Base-by-base conservation (phyloP, 2,797 vertebrate genomes). In the Acropternis orthonyx region DNA sequence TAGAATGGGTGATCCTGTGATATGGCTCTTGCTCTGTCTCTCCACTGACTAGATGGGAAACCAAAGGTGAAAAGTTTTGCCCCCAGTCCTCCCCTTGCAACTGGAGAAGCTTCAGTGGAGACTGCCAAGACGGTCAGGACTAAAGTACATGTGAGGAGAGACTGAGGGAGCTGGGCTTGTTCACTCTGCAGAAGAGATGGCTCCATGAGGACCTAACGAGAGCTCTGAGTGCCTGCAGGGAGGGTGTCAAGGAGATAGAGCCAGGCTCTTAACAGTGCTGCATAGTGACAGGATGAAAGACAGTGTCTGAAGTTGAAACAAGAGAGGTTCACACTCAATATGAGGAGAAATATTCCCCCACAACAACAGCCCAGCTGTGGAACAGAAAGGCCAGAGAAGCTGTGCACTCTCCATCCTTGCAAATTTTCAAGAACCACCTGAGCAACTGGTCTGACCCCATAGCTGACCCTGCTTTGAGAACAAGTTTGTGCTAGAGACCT, bases 301-400 rank as follows among this genome's bases (percentile, higher is more conserved):
- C 26, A 37, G 23, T 9, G 17, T 51, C 0, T 0, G 26, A 55
- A 49, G 26, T 6, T 11, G 12, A 77, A 88, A 44, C 0, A 5
- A 30, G 65, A 58, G 49, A 46, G 21, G 30, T 55, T 88, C 51
- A 51, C 7, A 13, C 30, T 16, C 19, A 76, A 6, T 36, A 12
- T 37, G 41, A 69, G 26, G 37, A 59, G 41, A 88, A 89, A 37
- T 17, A 18, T 67, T 46, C 19, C 34, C 32, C 4, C 8, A 15
- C 21, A 43, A 23, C 24, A n/a, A 26, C 32, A 86, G 9, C 17
- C 26, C 28, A 75, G 28, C 32, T 67, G 24, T 66, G 56, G 48
- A 86, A 52, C 17, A 66, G 56, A 39, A 39, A 43, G 22, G 9
- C 62, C 48, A 39, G 37, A 36, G 39, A 48, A 7, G 19, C 12